Evolutionary conservation across 2,113 vertebrate species (phyloP).

Genomic region (Clupea harengus): DNA sequence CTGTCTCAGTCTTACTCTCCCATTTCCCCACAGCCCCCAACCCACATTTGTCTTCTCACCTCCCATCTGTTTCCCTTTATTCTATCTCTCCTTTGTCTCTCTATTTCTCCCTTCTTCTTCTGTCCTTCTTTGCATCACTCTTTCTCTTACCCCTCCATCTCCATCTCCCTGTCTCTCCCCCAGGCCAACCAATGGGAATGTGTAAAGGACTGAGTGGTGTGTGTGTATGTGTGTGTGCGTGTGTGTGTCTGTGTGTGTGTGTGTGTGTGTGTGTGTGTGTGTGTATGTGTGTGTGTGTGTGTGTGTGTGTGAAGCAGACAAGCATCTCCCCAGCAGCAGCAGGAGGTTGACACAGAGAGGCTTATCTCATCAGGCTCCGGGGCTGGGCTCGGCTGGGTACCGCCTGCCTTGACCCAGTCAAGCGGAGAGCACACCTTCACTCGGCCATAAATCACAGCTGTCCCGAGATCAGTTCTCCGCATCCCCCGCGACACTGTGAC

Average conservation of each 20-base stretch:
- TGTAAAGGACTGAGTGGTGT: neutral
- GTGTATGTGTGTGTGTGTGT: neutral
- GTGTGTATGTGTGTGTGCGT: neutral
- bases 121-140: neutral
- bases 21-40: too few relatives aligned
- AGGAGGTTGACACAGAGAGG: slow-evolving; percentile 42
- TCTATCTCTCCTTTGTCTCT: neutral
- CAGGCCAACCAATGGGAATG: neutral
- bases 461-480: neutral
- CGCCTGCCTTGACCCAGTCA: slow-evolving; percentile 53
- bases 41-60: too few relatives aligned
- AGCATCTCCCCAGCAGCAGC: neutral
- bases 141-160: neutral
- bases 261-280: slow-evolving; percentile 2
- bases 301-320: neutral
- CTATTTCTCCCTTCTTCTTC: neutral
- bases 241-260: neutral
- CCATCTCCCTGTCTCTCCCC: neutral
- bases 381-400: slow-evolving; percentile 39
- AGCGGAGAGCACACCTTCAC: slow-evolving; percentile 39
- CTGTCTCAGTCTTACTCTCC: too few relatives aligned
- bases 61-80: too few relatives aligned
- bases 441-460: slow-evolving; percentile 51
- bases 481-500: neutral
- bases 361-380: slow-evolving; percentile 58